Evolutionary conservation across 1,140 invertebrate genomes (phyloP), one percentile per base, ranked within the genome.

Genomic region (Pseudomyrmex cubaensis): DNA sequence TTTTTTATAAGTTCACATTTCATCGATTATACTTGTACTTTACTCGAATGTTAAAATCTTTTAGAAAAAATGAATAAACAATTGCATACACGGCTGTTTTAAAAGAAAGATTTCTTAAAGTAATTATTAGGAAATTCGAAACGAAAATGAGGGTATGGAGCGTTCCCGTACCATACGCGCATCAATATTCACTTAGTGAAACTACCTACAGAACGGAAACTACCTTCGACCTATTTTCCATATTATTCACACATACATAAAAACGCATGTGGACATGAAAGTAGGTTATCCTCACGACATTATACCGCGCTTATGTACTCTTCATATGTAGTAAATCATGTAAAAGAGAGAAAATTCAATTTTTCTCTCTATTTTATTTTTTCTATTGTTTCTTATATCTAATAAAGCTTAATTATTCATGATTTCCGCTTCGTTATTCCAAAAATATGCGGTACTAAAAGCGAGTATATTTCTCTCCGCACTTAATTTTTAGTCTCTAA

Each of bases 161-260:
- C 70, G 54, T 57, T 83, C 25, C 35, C 59, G 61, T 62, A 20
- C 80, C 54, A 83, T 61, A 87, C 82, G 76, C 77, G 67, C 90
- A 91, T 91, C 91, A 91, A 91, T 91, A 91, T 91, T 91, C 87
- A 91, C 91, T 91, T 90, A 87, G 77, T 62, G 69, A 82, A 87
- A 88, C 70, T 76, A 69, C 17, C 85, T 84, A 73, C 80, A 75
- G 52, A 61, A 69, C 50, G 25, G 57, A 73, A 85, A 85, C 84
- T 74, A 85, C 75, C 57, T 77, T 89, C 86, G 86, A 89, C 87
- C 87, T 74, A 85, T 88, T 82, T 88, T 46, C 73, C 70, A 57
- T 85, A 74, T 83, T 82, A 67, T 44, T 8, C 25, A 52, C 59
- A 69, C 76, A 64, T 77, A 69, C 66, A 50, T 82, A 70, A 84